These are phyloP conservation scores for Micromys minutus DNA, from an alignment of 2,113 vertebrate genomes.

Conservation along the genomic window DNA sequence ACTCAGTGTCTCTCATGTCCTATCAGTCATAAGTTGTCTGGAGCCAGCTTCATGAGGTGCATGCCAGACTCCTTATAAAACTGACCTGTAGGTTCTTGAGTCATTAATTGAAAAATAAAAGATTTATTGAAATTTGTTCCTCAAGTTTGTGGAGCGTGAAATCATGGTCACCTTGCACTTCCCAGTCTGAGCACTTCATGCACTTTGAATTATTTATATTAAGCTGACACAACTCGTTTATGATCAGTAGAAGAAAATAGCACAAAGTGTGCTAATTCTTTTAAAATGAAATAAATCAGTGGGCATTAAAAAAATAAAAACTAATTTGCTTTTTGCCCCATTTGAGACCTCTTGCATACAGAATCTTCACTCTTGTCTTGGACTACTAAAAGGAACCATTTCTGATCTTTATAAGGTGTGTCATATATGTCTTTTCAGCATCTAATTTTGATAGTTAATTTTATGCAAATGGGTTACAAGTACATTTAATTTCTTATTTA, in stretches of 20 bases:
- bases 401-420: neutral
- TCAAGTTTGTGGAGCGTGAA: slow-evolving; percentile 76
- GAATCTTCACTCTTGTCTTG: slow-evolving; percentile 22
- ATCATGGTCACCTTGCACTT: slow-evolving; percentile 68
- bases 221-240: slow-evolving; percentile 67
- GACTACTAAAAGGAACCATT: neutral
- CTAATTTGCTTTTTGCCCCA: neutral
- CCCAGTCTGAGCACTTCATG: slow-evolving; percentile 50
- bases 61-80: slow-evolving; percentile 6
- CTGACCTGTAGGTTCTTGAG: neutral
- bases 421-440: slow-evolving; percentile 19
- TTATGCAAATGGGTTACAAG: slow-evolving; percentile 46
- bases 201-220: slow-evolving; percentile 78
- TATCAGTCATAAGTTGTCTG: neutral
- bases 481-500: slow-evolving; percentile 71
- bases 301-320: neutral
- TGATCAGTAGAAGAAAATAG: slow-evolving; percentile 58
- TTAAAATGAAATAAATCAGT: slow-evolving; percentile 38
- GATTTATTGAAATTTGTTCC: slow-evolving; percentile 74
- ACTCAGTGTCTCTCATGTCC: neutral
- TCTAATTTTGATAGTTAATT: slow-evolving; percentile 52
- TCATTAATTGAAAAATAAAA: slow-evolving; percentile 68
- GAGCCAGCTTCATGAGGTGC: neutral
- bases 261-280: slow-evolving; percentile 47
- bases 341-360: neutral